Evolutionary conservation across 2,113 vertebrate genomes (phyloP).

Genomic region (Chrysemys picta): DNA sequence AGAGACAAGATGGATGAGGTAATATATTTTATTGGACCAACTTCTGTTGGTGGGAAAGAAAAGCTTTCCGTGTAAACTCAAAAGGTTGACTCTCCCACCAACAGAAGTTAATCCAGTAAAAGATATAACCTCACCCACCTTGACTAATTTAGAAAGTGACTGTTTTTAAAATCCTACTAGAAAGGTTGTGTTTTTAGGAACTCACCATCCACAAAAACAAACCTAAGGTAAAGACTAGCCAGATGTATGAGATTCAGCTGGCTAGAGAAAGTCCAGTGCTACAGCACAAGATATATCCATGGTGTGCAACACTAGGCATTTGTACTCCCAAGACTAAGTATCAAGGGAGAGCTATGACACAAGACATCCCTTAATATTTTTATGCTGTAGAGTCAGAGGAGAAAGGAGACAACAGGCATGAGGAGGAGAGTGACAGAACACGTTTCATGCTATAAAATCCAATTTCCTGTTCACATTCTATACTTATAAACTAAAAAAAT

Average conservation of each 20-base stretch:
- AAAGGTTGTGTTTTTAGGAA: not conserved
- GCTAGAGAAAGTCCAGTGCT: not conserved
- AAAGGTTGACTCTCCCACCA: no score
- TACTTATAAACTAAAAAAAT: not conserved
- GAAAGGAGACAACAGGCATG: conserved; percentile 36
- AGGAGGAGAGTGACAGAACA: not conserved
- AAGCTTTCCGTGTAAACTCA: no score
- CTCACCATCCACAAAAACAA: not conserved
- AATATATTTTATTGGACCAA: no score
- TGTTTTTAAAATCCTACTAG: not conserved
- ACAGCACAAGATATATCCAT: not conserved
- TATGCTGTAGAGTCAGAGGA: conserved; percentile 6
- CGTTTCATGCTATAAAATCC: not conserved
- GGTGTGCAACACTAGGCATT: not conserved
- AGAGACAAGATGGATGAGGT: no score
- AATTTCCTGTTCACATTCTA: not conserved
- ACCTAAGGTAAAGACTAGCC: not conserved
- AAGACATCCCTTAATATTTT: not conserved
- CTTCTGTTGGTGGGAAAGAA: no score
- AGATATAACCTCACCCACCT: no score
- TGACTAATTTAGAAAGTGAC: not conserved
- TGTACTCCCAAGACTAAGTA: not conserved
- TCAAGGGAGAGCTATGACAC: not conserved
- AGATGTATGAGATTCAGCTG: not conserved
- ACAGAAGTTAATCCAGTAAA: no score